Conservation (phyloP, 1,140 invertebrate species). For the Leptinotarsa lineolata region DNA sequence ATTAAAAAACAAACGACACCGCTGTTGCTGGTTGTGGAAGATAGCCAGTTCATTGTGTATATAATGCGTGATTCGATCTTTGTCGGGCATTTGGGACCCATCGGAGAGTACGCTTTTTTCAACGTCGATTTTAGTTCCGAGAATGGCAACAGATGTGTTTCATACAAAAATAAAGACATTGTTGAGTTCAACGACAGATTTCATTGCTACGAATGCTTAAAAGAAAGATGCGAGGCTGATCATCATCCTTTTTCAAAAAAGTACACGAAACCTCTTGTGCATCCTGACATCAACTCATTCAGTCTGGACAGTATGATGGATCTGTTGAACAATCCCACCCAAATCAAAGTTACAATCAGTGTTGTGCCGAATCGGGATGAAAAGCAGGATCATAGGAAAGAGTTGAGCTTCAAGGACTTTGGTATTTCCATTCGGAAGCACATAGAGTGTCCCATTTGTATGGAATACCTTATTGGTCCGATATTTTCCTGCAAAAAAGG, state of each 20-base stretch:
- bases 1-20: neutral
- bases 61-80: neutral
- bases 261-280: neutral
- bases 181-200: neutral
- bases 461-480: neutral
- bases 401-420: neutral
- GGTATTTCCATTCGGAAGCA: neutral
- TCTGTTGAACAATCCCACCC: neutral
- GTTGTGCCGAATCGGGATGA: neutral
- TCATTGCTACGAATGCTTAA: neutral
- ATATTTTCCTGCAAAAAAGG: neutral
- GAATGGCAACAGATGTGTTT: neutral
- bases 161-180: neutral
- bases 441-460: slow-evolving; percentile 1
- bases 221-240: neutral
- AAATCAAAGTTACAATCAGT: neutral
- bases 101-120: neutral
- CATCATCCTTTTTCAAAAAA: neutral
- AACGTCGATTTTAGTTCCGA: neutral
- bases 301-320: neutral
- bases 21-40: neutral
- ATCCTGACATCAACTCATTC: neutral
- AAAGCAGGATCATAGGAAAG: neutral
- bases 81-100: neutral
- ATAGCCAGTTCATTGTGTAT: neutral